phyloP scores from a whole-genome alignment of 2,797 vertebrate genomes.

The Oophaga sylvatica region DNA sequence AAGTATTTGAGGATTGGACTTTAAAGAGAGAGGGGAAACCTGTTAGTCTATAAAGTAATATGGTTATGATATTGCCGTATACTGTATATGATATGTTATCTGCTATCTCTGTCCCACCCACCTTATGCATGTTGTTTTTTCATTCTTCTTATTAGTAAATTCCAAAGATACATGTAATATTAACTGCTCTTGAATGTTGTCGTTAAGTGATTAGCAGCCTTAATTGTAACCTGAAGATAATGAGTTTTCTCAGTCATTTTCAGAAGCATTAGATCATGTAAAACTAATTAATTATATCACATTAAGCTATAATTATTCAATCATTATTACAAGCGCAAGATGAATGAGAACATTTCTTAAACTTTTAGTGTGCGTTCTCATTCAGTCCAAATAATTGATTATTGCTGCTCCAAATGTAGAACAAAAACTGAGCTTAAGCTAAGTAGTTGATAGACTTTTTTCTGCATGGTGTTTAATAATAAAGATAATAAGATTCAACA shows the following conservation, averaged over 20 bases:
- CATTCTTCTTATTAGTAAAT: neutral
- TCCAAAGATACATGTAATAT: neutral
- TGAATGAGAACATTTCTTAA: constrained; percentile 13
- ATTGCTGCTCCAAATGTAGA: neutral
- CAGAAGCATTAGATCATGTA: neutral
- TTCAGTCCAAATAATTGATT: constrained; percentile 5
- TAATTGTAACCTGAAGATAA: neutral
- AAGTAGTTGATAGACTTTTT: neutral
- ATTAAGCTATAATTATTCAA: constrained; percentile 25
- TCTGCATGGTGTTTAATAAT: neutral
- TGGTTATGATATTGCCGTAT: too few relatives aligned
- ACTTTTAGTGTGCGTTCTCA: constrained; percentile 2
- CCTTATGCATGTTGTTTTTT: neutral
- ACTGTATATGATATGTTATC: neutral
- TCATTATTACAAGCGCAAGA: constrained; percentile 17
- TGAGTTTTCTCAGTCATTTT: neutral
- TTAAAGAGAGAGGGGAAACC: too few relatives aligned
- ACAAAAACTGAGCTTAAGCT: neutral
- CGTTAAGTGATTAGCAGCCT: neutral
- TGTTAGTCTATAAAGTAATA: too few relatives aligned
- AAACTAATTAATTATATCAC: constrained; percentile 17
- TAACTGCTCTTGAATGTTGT: neutral
- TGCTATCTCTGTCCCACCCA: neutral
- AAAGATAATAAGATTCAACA: neutral
- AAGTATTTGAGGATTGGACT: too few relatives aligned